Evolutionary conservation across 2,888 invertebrate species (phyloP).

Genomic region (Eudasyphora cyanicolor): DNA sequence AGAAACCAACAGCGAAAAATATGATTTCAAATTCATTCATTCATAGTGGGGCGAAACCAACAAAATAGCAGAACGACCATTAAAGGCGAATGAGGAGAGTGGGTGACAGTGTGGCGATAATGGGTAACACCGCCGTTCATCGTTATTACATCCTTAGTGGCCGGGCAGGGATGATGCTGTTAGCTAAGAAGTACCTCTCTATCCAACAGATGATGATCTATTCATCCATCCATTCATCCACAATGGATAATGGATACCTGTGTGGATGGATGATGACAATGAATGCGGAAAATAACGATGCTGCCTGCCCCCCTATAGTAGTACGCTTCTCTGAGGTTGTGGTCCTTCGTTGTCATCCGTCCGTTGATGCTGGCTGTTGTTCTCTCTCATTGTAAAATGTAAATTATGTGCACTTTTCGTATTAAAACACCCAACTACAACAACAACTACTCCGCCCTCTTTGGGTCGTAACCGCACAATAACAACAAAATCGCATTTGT

Average conservation of each 20-base stretch:
- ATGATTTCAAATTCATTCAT: slow-evolving; percentile 7
- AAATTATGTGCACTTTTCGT: slow-evolving; percentile 64
- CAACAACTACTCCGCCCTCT: slow-evolving; percentile 50
- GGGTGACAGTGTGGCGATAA: slow-evolving; percentile 3
- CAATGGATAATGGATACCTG: slow-evolving; percentile 5
- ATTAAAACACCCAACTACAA: slow-evolving; percentile 40
- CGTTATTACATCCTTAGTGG: background rate
- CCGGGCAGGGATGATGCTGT: background rate
- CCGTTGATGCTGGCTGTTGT: too few species aligned
- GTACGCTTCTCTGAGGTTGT: background rate
- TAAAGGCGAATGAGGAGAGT: background rate
- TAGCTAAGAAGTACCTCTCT: background rate
- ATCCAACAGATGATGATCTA: background rate
- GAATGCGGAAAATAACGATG: background rate
- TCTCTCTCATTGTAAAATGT: slow-evolving; percentile 63
- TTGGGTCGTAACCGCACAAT: slow-evolving; percentile 19
- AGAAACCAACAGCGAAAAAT: slow-evolving; percentile 11
- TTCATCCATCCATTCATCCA: background rate
- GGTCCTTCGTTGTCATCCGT: too few species aligned
- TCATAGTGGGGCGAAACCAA: background rate
- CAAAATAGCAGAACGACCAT: background rate
- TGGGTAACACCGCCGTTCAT: background rate
- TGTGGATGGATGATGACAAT: background rate
- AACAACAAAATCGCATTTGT: slow-evolving; percentile 41
- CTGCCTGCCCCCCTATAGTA: too few species aligned